Percentiles rank a stretch among this genome's conserved stretches.
Conservation (phyloP, 2,113 vertebrate genomes). For the Tachysurus vachellii region DNA sequence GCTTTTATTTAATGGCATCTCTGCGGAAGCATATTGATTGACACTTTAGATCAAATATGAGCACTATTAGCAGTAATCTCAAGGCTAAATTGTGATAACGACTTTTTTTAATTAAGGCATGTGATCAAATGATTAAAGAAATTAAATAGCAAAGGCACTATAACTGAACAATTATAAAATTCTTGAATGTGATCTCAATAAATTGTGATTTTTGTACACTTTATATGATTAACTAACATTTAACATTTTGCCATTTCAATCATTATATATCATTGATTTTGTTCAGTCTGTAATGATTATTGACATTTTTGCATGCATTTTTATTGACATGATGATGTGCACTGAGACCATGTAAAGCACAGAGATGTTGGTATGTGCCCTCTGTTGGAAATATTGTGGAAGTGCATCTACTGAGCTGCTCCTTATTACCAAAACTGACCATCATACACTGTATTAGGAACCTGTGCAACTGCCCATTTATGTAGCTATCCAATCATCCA, state of each 20-base stretch:
- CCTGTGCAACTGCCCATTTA: not conserved
- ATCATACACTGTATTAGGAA: not conserved
- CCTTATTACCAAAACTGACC: not conserved
- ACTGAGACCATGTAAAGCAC: not conserved
- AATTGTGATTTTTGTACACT: too few species aligned
- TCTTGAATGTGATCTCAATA: not conserved
- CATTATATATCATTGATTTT: not conserved
- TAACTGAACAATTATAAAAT: not conserved
- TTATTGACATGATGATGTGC: not conserved
- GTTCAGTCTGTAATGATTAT: not conserved
- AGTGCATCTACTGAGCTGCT: not conserved
- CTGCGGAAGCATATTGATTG: not conserved
- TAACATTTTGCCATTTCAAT: not conserved
- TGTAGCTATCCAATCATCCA: not conserved
- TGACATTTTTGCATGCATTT: not conserved
- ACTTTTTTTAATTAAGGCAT: not conserved
- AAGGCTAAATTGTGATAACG: not conserved
- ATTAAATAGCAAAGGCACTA: not conserved
- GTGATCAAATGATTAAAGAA: not conserved
- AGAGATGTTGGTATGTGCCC: slow-evolving; percentile 16
- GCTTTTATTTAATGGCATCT: not conserved
- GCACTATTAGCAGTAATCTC: not conserved
- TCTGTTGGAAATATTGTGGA: slow-evolving; percentile 32
- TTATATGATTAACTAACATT: not conserved
- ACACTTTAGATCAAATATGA: not conserved